Conservation (phyloP, 37 sponge, comb jelly and placozoan genomes). For the Amphimedon queenslandica region DNA sequence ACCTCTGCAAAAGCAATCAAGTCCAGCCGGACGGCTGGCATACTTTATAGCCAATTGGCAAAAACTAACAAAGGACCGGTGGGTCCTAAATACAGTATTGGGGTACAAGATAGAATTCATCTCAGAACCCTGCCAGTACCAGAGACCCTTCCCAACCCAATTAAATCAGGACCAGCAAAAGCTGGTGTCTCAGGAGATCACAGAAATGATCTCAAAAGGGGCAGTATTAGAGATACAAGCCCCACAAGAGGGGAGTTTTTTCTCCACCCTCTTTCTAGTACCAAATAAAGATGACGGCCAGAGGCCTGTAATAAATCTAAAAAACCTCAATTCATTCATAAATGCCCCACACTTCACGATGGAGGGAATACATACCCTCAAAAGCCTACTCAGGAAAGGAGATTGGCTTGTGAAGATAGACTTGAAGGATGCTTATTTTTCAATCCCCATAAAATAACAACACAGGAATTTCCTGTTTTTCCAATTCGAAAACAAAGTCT, state of each 20-base stretch:
- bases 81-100: conserved; percentile 1
- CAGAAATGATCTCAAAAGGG: no score
- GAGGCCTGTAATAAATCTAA: no score
- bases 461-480: conserved; percentile 6
- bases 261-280: conserved; percentile 32
- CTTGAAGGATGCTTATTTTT: no score
- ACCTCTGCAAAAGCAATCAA: background rate
- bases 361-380: conserved; percentile 14
- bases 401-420: no score
- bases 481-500: no score
- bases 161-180: background rate
- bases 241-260: conserved; percentile 1
- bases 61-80: no score
- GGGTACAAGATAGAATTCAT: conserved; percentile 28
- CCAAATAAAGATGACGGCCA: conserved; percentile 59
- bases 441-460: background rate
- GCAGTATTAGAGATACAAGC: conserved; percentile 2
- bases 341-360: conserved; percentile 14
- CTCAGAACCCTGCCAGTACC: background rate
- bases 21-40: conserved; percentile 6
- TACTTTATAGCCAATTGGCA: conserved; percentile 12
- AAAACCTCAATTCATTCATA: conserved; percentile 28
- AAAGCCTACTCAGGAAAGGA: background rate
- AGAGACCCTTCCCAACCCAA: conserved; percentile 3
- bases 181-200: no score